Evolutionary conservation across 2,888 invertebrate genomes (phyloP), one percentile per base, ranked within the genome.

Genomic region (Caenorhabditis virilis): DNA sequence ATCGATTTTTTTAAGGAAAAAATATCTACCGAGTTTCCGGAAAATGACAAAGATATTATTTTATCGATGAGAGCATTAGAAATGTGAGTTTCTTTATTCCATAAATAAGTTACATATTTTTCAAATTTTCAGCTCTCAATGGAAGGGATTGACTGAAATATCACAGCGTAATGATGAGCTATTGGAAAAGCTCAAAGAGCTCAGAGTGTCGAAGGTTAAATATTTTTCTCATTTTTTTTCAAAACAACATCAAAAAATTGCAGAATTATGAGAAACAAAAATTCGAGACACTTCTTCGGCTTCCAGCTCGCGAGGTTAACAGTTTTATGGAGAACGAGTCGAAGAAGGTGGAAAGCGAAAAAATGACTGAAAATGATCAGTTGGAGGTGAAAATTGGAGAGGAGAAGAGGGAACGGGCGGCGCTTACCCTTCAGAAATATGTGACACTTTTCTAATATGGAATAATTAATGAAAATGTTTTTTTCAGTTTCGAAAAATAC

Each of bases 371-470:
- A n/a, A 38, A 22, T 4, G 63, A 63, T 42, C 45, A 43, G 35
- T 25, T 53, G 23, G 43, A 47, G 3, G 47, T 38, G 22, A 42
- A 20, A 33, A 35, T 36, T 20, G 13, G 38, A n/a, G 54, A 54
- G 9, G 54, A 60, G 38, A 54, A 39, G 18, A 60, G 38, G 27
- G 54, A 60, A 25, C 25, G 39, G n/a, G 60, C 60, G 13, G 60
- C 60, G 4, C 25, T 49, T 26, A 60, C 60, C 18, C 43, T 60
- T 23, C 60, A 60, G 46, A 60, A 60, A 50, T 60, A 60, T 41
- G 60, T 60, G 36, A 43, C 11, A n/a, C n/a, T 15, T 15, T 35
- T 23, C 16, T 15, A 22, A 16, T 20, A n/a, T 38, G 2, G 42
- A 16, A 5, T 0, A 6, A 30, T 30, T 30, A 6, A 6, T 30